Base-by-base conservation (phyloP, 2,888 invertebrate genomes). In the Branchellion lobata region DNA sequence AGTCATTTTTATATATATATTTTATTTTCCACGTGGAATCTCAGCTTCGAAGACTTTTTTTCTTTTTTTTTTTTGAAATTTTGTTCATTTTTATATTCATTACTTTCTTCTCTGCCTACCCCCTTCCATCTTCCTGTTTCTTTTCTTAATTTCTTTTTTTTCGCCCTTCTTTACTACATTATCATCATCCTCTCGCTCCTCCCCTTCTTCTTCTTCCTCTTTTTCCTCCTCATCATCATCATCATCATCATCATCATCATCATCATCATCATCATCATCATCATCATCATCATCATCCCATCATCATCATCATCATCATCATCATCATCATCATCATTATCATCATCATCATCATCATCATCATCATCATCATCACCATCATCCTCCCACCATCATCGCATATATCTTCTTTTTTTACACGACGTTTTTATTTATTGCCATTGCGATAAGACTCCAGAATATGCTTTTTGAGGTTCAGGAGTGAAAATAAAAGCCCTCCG, bases 311-410 rank as follows among this genome's bases (percentile, higher is more conserved):
- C 34, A 33, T 31, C 40, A 36, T 79, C 71, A 79, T 72, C 40
- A 79, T 72, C 40, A 72, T 72, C 24, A 71, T 36, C 47, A 74
- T 73, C 24, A 71, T 72, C 51, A 72, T 79, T 24, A 72, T 79
- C 71, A 72, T 72, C 71, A 79, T 73, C 71, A 72, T 79, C 71
- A 40, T 79, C 29, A 72, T 72, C 51, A 72, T 72, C 71, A 79
- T 47, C 71, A 79, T 72, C 71, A 72, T 73, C 40, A 72, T 40
- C 40, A 40, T 40, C 40, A 40, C 40, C 40, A 40, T 40, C 40
- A n/a, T n/a, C n/a, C n/a, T n/a, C n/a, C n/a, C n/a, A n/a, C n/a
- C n/a, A n/a, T n/a, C n/a, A n/a, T n/a, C n/a, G n/a, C n/a, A n/a
- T n/a, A n/a, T n/a, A n/a, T n/a, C n/a, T n/a, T n/a, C n/a, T n/a